Base-by-base conservation (phyloP, 2,888 invertebrate species). In the Molorchus minor region DNA sequence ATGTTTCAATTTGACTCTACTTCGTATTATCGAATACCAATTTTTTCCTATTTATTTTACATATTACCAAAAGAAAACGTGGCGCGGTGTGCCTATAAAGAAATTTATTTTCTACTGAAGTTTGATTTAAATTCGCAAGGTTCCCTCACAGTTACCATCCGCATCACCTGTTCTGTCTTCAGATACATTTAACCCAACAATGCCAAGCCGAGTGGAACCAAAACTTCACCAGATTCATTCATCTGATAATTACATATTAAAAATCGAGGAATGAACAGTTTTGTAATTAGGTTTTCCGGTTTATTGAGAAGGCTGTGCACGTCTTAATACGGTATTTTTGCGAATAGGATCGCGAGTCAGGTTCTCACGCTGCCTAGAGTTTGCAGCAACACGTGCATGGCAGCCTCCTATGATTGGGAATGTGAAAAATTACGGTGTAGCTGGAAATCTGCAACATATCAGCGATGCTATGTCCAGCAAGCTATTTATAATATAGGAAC, bases 401-500 rank as follows among this genome's bases (percentile, higher is more conserved):
- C 67, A 70, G 69, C 68, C 61, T 72, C 70, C 70, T 67, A 70
- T 72, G 72, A 73, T 72, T 65, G 69, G 69, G 71, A 72, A 73
- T 71, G 70, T 64, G 70, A 73, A 72, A 73, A 74, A 72, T 68
- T 56, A 61, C 54, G 61, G 19, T 41, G 12, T 16, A 40, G 51
- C 51, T 49, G 40, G 47, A 51, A 65, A 61, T 59, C 62, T 64
- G 62, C 69, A 68, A 69, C 62, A 64, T 66, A 68, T 70, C 69
- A 61, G 60, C 63, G 65, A 61, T 61, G 61, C 58, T 61, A 58
- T 55, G 57, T 47, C 47, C 55, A 56, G 62, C 61, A 30, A n/a
- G 40, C 52, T 29, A 52, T 52, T 52, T 52, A 52, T 52, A 25
- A 38, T 16, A 16, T 25, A 49, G 38, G 13, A 38, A 25, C 25